Base-by-base conservation (phyloP, 2,113 vertebrate genomes). In the Hypanus sabinus region DNA sequence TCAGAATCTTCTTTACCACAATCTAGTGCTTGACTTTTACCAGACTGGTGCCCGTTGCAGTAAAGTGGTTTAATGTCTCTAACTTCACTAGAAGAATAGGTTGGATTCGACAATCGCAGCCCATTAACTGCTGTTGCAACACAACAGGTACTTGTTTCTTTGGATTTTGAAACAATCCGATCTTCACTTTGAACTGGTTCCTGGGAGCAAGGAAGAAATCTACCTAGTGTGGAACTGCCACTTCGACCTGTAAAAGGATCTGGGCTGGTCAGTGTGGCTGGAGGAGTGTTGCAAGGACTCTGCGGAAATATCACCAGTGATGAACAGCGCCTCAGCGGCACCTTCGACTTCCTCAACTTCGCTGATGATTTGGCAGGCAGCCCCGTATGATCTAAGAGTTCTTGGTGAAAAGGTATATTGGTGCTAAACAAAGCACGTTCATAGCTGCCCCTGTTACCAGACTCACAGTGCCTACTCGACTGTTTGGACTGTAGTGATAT, bases 221-320 rank as follows among this genome's bases (percentile, higher is more conserved):
- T 97, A 94, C 96, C 97, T 83, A 97, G 97, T 18, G 97, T 97
- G 83, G 97, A 98, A 95, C 97, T 97, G 94, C 96, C 94, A 0
- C 96, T 96, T 94, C 95, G 96, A 3, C 93, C 94, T 10, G 96
- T 96, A 27, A 96, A 94, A 16, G 97, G 96, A 94, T 96, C 95
- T 5, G 96, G 95, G 94, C 95, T 96, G 71, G 97, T 96, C 0
- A 98, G 98, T 77, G 98, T 98, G 55, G 97, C 95, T 27, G 98
- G 98, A 33, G 98, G 98, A 5, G 98, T 99, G 94, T 94, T 96
- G 55, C 97, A 98, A 94, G 98, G 98, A 95, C 98, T 99, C 95
- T 97, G 96, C 27, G 98, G 98, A 93, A 99, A 99, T 95, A 99
- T 98, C 91, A 99, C 97, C 95, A 99, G 95, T 0, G 99, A 99